Base-by-base conservation (phyloP, 2,888 invertebrate species). In the Campoplex nolae region DNA sequence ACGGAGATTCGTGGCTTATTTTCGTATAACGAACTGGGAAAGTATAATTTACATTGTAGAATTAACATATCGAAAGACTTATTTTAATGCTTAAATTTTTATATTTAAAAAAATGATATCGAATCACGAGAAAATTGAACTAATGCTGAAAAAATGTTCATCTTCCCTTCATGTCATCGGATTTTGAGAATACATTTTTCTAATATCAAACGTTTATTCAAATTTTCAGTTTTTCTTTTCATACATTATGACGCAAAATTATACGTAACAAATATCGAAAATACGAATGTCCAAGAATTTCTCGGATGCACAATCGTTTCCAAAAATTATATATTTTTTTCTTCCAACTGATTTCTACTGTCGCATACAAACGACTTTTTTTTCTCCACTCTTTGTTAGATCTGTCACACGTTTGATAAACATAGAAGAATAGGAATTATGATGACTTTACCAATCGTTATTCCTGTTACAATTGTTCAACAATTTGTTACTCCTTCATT, bases 211-310 rank as follows among this genome's bases (percentile, higher is more conserved):
- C n/a, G 38, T 1, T 54, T 54, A 56, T n/a, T 18, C 6, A 74
- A 74, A 32, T 54, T n/a, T 35, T 56, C 13, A 7, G 11, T 13
- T 56, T 35, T 73, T 54, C n/a, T 48, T 18, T 45, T 76, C 35
- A 65, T n/a, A 65, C 75, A 42, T 32, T 74, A 18, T 76, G 23
- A 48, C 23, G 38, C 48, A 76, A 58, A 65, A 65, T 48, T 48
- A 76, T 76, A 65, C 62, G 65, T 32, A 28, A 48, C 45, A 65
- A 51, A 13, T 65, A 48, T 65, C 65, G n/a, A 6, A 16, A n/a
- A 76, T 16, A 65, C 23, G 65, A 0, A 67, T 32, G 35, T 75
- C 58, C 38, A 28, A 58, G 58, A 75, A 74, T 58, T 45, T 62
- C 8, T 56, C 58, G 45, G 8, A 18, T 28, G 28, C 38, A 75